Base-by-base conservation (phyloP, 2,888 invertebrate genomes). In the Ceramica pisi region DNA sequence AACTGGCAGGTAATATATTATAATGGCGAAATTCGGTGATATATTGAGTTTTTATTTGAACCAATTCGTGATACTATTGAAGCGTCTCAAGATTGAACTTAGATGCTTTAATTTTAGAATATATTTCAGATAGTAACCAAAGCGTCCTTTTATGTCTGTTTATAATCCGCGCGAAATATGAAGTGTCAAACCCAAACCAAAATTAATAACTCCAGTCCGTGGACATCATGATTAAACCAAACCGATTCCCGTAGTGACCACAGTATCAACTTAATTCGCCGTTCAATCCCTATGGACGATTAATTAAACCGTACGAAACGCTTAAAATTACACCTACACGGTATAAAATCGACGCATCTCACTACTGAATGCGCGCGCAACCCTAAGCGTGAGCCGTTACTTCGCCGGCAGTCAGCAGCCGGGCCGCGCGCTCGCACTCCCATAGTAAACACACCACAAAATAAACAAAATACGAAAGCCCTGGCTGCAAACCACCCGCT, bases 361-460 rank as follows among this genome's bases (percentile, higher is more conserved):
- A 81, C 82, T 83, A 86, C 80, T 59, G 80, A 76, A 80, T 95
- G 95, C 95, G 95, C 95, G 95, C 95, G 95, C 95, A 95, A 68
- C 71, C 65, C 82, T 65, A 85, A 91, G 88, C 91, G 87, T 88
- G 91, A 82, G 87, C 83, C 87, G 71, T 86, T 92, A 95, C 93
- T 94, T 86, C 92, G 95, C 95, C 95, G 95, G 94, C 93, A 96
- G 95, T 95, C 83, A 86, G 90, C 95, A 94, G 95, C 95, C 93
- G 92, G 95, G 95, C 92, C 88, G 91, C 95, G 94, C 95, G 95
- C 93, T 90, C 91, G 87, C 85, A 88, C 80, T 86, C 89, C 79
- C 84, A 84, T 92, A 88, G 91, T 93, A 93, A 94, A 94, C 94
- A 94, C 88, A 88, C 83, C 87, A 85, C 84, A 88, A 91, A 88